Base-by-base conservation (phyloP, 2,888 invertebrate species). In the Monopis laevigella region DNA sequence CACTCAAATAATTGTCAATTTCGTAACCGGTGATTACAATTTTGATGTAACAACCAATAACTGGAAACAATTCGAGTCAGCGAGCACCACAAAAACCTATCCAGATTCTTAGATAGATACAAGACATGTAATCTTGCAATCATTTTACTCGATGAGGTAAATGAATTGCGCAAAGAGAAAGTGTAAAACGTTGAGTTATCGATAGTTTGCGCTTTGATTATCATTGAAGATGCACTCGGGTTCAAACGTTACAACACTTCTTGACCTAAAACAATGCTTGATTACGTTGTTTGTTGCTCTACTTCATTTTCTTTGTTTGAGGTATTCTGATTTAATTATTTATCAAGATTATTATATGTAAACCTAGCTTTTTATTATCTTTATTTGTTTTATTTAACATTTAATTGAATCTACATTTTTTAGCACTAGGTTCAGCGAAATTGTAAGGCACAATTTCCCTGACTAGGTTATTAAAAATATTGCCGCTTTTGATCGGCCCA, bases 151-250 rank as follows among this genome's bases (percentile, higher is more conserved):
- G 51, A 56, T 64, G 62, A 63, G 63, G 65, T 64, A 64, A 65
- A 63, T 57, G n/a, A 27, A 56, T 61, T 60, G 55, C 59, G 62
- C 59, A 69, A 71, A 53, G 59, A 59, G 74, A 77, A 75, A 78
- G 70, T 57, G 62, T 63, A 56, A 65, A 59, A 55, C 51, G 44
- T 53, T 58, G 54, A 62, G 56, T 58, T 66, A 65, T 62, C 56
- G 51, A 56, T 58, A 58, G 55, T 59, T 60, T 56, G 58, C 55
- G 48, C 55, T 62, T 63, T 58, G 52, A 51, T 51, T 21, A 13
- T 6, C 3, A 32, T 13, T 13, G 13, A 29, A 32, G 17, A 17
- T 17, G 17, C 16, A 2, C 7, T 32, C 17, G 16, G 17, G 32
- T 32, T 17, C 16, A 14, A 17, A 32, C 17, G 32, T 16, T 32